phyloP scores from a whole-genome alignment of 1,140 invertebrate species.

The Dryas iulia region DNA sequence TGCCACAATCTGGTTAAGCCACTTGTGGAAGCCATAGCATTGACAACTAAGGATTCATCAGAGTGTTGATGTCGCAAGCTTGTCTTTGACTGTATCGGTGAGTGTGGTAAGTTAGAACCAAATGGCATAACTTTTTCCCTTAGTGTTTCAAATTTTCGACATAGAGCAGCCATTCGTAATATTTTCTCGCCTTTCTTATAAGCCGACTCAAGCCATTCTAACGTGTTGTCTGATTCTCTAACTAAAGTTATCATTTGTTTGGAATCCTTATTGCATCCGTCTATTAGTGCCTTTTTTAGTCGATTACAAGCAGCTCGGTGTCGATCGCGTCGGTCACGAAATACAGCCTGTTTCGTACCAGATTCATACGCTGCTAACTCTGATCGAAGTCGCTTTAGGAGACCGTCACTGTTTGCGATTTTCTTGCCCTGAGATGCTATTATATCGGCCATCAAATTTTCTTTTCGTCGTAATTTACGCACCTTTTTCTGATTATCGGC shows the following conservation, averaged over 20 bases:
- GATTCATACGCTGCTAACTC: conserved; percentile 69
- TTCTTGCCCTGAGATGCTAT: conserved; percentile 69
- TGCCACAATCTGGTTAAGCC: conserved; percentile 68
- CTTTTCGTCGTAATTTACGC: conserved; percentile 65
- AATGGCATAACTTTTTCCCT: conserved; percentile 81
- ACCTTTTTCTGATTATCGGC: conserved; percentile 69
- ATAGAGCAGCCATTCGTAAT: conserved; percentile 77
- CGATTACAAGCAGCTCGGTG: conserved; percentile 56
- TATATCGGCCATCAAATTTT: conserved; percentile 72
- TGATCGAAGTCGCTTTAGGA: conserved; percentile 53
- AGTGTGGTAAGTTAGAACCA: conserved; percentile 72
- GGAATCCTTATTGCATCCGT: conserved; percentile 50
- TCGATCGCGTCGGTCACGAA: conserved; percentile 63
- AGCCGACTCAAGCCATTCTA: conserved; percentile 56
- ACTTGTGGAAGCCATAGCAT: conserved; percentile 52
- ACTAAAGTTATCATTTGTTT: conserved; percentile 55
- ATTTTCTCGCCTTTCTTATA: conserved; percentile 79
- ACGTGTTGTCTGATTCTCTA: conserved; percentile 47
- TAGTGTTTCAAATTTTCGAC: conserved; percentile 81
- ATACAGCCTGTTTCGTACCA: conserved; percentile 70
- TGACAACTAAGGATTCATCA: conserved; percentile 57
- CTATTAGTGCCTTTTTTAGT: conserved; percentile 54
- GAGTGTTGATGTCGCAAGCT: conserved; percentile 44
- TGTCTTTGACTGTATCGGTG: conserved; percentile 50
- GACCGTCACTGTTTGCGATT: conserved; percentile 64